Evolutionary conservation across 2,113 vertebrate genomes (phyloP), one percentile per base, ranked within the genome.

Genomic region (Rhineura floridana): DNA sequence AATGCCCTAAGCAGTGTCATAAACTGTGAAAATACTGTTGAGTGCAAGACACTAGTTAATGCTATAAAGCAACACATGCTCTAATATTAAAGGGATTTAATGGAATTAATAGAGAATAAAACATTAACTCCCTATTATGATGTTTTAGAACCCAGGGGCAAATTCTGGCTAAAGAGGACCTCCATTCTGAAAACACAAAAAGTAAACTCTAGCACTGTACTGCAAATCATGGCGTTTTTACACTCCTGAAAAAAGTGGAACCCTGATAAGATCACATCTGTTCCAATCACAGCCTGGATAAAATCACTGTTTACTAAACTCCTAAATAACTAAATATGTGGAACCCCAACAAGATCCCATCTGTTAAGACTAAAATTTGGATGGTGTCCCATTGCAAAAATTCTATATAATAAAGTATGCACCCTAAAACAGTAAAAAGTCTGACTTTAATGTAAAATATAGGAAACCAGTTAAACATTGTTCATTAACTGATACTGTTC

Each of bases 11-110:
- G 97, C 97, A 97, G 97, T 97, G 97, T 97, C 97, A 97, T 97
- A 98, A 98, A 98, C 97, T 98, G 97, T 97, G 96, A 97, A 97
- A 97, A 98, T 97, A 97, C 97, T 97, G 96, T 97, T 97, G 97
- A 98, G 97, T 97, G 96, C 97, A 97, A 97, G 97, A 97, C 97
- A 97, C 97, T 97, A 97, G 95, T 97, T 97, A 98, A 97, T 97
- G 97, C 97, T 97, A 97, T 97, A 97, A 97, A 97, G 97, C 96
- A 97, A 97, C 97, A 97, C 96, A 97, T 97, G 97, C 97, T 98
- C 97, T 97, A 97, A 98, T 98, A 97, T 97, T 97, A 97, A 97
- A 97, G 96, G 97, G 96, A 97, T 97, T 97, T 98, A 98, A 98
- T 97, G 97, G 97, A 96, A 98, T 97, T 98, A 98, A 98, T 98